Evolutionary conservation across 2,113 vertebrate species (phyloP).

Genomic region (Actinemys pallida): DNA sequence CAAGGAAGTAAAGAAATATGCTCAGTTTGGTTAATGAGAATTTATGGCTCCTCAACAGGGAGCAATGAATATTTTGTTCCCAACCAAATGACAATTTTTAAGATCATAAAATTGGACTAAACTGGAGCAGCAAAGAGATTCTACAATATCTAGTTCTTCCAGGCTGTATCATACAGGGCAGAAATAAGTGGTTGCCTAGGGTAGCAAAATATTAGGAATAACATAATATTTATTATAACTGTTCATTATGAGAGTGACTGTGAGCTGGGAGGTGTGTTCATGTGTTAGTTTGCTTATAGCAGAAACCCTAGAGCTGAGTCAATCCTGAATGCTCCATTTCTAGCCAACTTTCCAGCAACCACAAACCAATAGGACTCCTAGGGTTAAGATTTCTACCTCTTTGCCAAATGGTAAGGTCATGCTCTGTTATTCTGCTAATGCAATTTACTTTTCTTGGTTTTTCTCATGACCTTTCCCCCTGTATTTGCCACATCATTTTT

Average conservation of each 20-base stretch:
- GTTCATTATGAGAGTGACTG: slow-evolving; percentile 1
- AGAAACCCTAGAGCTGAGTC: slow-evolving; percentile 73
- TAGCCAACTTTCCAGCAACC: slow-evolving; percentile 68
- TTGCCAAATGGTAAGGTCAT: slow-evolving; percentile 66
- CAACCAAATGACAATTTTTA: slow-evolving; percentile 65
- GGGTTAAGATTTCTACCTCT: slow-evolving; percentile 63
- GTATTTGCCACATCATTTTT: slow-evolving; percentile 52
- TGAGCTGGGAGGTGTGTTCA: slow-evolving; percentile 53
- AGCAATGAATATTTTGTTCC: slow-evolving; percentile 65
- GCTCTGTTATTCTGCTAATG: slow-evolving; percentile 62
- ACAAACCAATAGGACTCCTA: slow-evolving; percentile 66
- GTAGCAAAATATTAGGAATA: slow-evolving; percentile 74
- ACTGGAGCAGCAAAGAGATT: slow-evolving; percentile 67
- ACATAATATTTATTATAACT: slow-evolving; percentile 50
- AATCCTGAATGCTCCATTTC: slow-evolving; percentile 33
- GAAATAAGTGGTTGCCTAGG: slow-evolving; percentile 63
- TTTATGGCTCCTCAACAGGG: slow-evolving; percentile 72
- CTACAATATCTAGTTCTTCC: slow-evolving; percentile 61
- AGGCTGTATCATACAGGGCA: slow-evolving; percentile 40
- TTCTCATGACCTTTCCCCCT: slow-evolving; percentile 73
- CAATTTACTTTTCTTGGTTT: slow-evolving; percentile 44
- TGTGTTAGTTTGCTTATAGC: slow-evolving; percentile 68
- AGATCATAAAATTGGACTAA: slow-evolving; percentile 65
- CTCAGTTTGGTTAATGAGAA: slow-evolving; percentile 42
- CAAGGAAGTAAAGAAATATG: slow-evolving; percentile 42